Percentiles rank a stretch among this genome's conserved stretches.
These are phyloP conservation scores for Podabrus alpinus DNA, from an alignment of 2,888 invertebrate genomes.

Conservation along the genomic window DNA sequence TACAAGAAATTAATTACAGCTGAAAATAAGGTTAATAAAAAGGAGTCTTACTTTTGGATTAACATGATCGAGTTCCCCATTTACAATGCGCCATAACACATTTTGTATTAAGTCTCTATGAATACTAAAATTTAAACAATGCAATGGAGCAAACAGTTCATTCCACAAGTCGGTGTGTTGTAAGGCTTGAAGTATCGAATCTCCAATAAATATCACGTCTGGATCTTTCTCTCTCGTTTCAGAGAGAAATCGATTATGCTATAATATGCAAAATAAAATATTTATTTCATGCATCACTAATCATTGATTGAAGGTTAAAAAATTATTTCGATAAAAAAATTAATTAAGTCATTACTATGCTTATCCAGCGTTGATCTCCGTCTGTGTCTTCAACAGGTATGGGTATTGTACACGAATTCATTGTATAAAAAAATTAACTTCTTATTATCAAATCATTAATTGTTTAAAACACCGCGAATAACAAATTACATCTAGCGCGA, in stretches of 20 bases:
- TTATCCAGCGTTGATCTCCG: conserved; percentile 86
- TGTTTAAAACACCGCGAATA: neutral
- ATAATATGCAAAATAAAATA: conserved; percentile 46
- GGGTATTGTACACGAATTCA: conserved; percentile 77
- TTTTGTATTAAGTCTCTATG: conserved; percentile 87
- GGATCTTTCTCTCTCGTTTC: conserved; percentile 90
- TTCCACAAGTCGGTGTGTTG: conserved; percentile 88
- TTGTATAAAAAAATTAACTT: conserved; percentile 41
- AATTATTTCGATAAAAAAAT: conserved; percentile 3
- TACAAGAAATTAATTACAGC: conserved; percentile 41
- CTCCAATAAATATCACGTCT: conserved; percentile 90
- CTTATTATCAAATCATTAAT: neutral
- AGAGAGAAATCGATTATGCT: conserved; percentile 84
- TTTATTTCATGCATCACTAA: conserved; percentile 21
- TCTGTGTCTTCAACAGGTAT: conserved; percentile 74
- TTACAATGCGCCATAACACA: conserved; percentile 86
- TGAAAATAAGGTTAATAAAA: neutral
- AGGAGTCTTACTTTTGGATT: conserved; percentile 75
- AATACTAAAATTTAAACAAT: conserved; percentile 90
- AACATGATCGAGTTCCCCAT: conserved; percentile 88
- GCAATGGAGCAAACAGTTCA: conserved; percentile 87
- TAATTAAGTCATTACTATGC: conserved; percentile 61
- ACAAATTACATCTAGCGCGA: neutral
- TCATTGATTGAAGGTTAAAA: conserved; percentile 4
- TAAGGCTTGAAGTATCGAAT: conserved; percentile 82